Base-by-base conservation (phyloP, 2,888 invertebrate genomes). In the Melanostoma scalare region DNA sequence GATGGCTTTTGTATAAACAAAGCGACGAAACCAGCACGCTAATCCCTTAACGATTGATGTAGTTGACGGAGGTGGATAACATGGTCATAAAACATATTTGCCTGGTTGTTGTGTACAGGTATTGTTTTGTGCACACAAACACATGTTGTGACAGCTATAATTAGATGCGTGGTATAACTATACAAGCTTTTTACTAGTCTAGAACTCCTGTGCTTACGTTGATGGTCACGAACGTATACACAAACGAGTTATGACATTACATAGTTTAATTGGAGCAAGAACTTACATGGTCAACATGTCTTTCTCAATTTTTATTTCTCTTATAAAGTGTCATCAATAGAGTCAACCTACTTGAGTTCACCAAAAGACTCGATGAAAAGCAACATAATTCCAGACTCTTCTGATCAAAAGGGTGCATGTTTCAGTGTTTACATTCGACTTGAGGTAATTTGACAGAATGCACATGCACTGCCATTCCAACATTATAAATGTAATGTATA, bases 141-240 rank as follows among this genome's bases (percentile, higher is more conserved):
- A 84, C 84, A 79, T 75, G 78, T 79, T 84, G 71, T 68, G 55
- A 74, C 71, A 71, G 31, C 75, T 75, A 79, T 84, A 84, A 79
- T 84, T 84, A 84, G 75, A 78, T 20, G 20, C 20, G n/a, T 74
- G 58, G 56, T 53, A 63, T 61, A 58, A 77, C 20, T 20, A 20
- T 20, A 20, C 20, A 20, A 20, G 20, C 20, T 20, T 20, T 20
- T 20, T 20, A 20, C 20, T 20, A 20, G 20, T 20, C 20, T 20
- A 20, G 20, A 20, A 20, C 20, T 20, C 20, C 0, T 20, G 20
- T 20, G 20, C 20, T 20, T 20, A 20, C 20, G 20, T 20, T 42
- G 6, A 42, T 4, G n/a, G 42, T 3, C 42, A 42, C 42, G 42
- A 42, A 42, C 6, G 3, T 42, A 20, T 20, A 20, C 20, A 20